Conservation (phyloP, 2,797 vertebrate genomes). For the Fringilla coelebs region DNA sequence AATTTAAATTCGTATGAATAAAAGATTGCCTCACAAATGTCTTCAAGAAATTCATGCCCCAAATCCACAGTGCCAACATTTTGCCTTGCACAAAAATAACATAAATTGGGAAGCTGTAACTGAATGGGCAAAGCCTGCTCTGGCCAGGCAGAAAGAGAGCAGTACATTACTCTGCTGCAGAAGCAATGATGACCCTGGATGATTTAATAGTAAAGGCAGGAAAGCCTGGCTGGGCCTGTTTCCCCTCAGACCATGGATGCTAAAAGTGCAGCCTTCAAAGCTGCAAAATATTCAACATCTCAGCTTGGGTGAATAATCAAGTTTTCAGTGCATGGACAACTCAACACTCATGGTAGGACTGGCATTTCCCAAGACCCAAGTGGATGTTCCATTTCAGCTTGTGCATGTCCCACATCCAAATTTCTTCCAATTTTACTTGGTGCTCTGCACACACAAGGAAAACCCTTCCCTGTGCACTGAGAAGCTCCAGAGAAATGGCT, state of each 20-base stretch:
- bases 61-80: conserved; percentile 10
- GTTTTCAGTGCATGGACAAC: background rate
- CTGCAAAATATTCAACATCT: background rate
- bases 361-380: background rate
- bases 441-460: background rate
- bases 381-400: background rate
- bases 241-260: background rate
- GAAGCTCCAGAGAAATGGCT: background rate
- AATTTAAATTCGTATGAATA: conserved; percentile 8
- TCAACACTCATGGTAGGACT: background rate
- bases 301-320: background rate
- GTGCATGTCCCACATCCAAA: background rate
- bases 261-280: background rate
- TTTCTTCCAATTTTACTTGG: background rate
- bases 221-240: background rate
- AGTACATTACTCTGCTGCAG: background rate
- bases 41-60: background rate
- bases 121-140: background rate
- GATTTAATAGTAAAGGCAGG: background rate
- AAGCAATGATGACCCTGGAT: background rate
- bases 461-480: background rate
- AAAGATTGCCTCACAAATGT: conserved; percentile 40
- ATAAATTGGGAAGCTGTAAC: background rate
- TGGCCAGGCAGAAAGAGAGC: background rate
- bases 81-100: background rate